Evolutionary conservation across 2,113 vertebrate species (phyloP).

Genomic region (Shinisaurus crocodilurus): DNA sequence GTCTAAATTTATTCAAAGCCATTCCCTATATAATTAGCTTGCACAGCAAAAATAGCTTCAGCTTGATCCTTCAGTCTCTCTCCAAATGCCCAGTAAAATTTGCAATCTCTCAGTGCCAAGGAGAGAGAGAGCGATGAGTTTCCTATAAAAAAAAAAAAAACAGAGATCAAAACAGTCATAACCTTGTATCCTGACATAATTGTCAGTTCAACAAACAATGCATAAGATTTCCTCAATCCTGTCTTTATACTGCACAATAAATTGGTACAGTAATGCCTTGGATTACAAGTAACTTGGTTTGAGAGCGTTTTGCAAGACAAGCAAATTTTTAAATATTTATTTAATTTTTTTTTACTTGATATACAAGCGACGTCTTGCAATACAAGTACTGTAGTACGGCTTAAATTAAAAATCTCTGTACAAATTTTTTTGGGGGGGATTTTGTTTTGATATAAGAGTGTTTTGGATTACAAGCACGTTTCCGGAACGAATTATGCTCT

Average conservation of each 20-base stretch:
- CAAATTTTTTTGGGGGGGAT: no score
- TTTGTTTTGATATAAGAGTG: no score
- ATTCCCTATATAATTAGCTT: conserved; percentile 1
- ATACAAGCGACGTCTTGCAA: no score
- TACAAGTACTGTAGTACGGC: no score
- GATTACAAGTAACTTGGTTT: no score
- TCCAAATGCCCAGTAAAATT: neutral
- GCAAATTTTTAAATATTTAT: no score
- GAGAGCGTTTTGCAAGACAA: no score
- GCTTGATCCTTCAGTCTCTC: neutral
- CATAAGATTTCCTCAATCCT: neutral
- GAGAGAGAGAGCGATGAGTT: neutral
- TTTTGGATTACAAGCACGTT: no score
- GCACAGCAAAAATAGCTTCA: conserved; percentile 8
- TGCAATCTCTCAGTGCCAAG: neutral
- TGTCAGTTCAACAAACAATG: neutral
- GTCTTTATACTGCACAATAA: neutral
- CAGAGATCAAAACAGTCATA: neutral
- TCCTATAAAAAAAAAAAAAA: neutral
- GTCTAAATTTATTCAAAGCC: conserved; percentile 10
- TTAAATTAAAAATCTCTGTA: no score
- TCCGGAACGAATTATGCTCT: no score
- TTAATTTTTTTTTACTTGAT: no score
- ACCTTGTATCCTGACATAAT: neutral
- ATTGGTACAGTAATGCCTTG: no score